phyloP scores from a whole-genome alignment of 2,888 invertebrate genomes.

The Ceramica pisi region DNA sequence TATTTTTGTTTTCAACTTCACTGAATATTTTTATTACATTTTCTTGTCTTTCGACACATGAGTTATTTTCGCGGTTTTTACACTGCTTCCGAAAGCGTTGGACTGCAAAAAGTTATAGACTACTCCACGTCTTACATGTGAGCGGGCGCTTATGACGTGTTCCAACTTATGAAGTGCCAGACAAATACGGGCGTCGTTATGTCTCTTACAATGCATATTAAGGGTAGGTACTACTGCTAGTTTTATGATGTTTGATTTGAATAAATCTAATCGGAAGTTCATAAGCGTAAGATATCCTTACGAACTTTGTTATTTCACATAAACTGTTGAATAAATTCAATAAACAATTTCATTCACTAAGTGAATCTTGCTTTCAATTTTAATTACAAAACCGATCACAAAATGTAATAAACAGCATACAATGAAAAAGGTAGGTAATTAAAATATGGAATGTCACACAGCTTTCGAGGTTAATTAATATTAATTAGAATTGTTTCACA shows the following conservation, averaged over 20 bases:
- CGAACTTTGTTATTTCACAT: neutral
- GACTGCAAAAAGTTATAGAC: slow-evolving; percentile 71
- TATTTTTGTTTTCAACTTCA: slow-evolving; percentile 88
- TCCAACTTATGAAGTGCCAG: slow-evolving; percentile 35
- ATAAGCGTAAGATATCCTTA: no score
- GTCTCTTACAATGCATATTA: slow-evolving; percentile 26
- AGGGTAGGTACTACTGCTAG: no score
- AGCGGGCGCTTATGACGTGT: slow-evolving; percentile 41
- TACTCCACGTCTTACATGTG: slow-evolving; percentile 64
- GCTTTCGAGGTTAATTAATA: slow-evolving; percentile 46
- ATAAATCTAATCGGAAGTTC: neutral
- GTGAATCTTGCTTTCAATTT: slow-evolving; percentile 12
- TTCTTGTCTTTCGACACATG: slow-evolving; percentile 84
- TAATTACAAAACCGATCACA: slow-evolving; percentile 33
- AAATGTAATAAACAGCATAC: slow-evolving; percentile 29
- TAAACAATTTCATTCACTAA: neutral
- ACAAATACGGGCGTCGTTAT: slow-evolving; percentile 28
- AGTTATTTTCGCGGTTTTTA: slow-evolving; percentile 79
- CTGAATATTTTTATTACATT: slow-evolving; percentile 86
- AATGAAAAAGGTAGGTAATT: slow-evolving; percentile 31
- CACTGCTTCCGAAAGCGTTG: slow-evolving; percentile 70
- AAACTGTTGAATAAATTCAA: neutral
- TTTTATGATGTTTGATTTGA: neutral
- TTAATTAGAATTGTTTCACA: slow-evolving; percentile 36
- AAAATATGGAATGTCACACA: slow-evolving; percentile 23